Evolutionary conservation across 2,113 vertebrate genomes (phyloP), one percentile per base, ranked within the genome.

Genomic region (Toxotes jaculatrix): DNA sequence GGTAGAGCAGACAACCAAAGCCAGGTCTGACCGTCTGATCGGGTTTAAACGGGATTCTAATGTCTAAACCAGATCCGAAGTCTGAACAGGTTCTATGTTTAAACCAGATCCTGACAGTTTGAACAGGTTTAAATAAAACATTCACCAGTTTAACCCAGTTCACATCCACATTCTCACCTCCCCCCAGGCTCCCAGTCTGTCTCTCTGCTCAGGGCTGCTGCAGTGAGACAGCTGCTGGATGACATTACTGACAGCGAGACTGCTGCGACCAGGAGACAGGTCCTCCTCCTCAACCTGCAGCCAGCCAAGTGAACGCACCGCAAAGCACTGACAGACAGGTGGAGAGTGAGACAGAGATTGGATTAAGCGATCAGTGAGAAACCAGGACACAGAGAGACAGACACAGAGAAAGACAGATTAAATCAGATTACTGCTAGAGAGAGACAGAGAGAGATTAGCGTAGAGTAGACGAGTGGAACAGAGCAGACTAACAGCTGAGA

Each of bases 221-320:
- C 94, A 96, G 92, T 96, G 96, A 68, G 98, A 97, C 88, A 99
- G 95, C 93, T 98, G 98, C 92, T 99, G 98, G 93, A 99, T 99
- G 85, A 98, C 98, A 79, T 99, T 98, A 90, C 98, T 99, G 87
- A 99, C 96, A 0, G 96, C 97, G 0, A 99, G 96, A 88, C 98
- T 98, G 94, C 98, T 99, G 87, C 97, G 97, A 21, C 98, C 98
- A 0, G 98, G 98, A 62, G 96, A 96, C 83, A 99, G 82, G 87
- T 99, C 98, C 88, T 99, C 98, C 89, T 99, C 98, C 0, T 97
- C 97, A 67, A 99, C 96, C 93, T 99, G 97, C 83, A 99, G 95
- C 97, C 98, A 99, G 49, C 98, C 98, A 86, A 99, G 93, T 0
- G 97, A 99, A 5, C 96, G 96, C 63, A 99, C 98, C 0, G 97